Evolutionary conservation across 2,888 invertebrate genomes (phyloP).

Genomic region (Agrotis puta): DNA sequence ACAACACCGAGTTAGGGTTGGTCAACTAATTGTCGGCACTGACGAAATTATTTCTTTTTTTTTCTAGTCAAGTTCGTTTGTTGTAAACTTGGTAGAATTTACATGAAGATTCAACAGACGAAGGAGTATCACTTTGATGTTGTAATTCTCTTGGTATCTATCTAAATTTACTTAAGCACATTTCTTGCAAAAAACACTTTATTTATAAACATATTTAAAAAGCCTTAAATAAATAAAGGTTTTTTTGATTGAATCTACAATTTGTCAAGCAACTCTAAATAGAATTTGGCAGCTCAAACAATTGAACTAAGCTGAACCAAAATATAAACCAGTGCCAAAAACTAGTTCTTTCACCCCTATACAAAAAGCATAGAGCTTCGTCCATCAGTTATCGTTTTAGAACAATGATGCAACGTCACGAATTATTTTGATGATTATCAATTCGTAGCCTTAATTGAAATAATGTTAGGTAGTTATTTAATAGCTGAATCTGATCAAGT

Average conservation of each 20-base stretch:
- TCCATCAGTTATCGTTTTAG: constrained; percentile 37
- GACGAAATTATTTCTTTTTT: neutral
- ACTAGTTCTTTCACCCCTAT: constrained; percentile 56
- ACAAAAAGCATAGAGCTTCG: constrained; percentile 31
- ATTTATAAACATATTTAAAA: too few species aligned
- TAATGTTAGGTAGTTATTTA: constrained; percentile 74
- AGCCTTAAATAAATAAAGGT: too few species aligned
- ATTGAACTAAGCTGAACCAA: constrained; percentile 24
- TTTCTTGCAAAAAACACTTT: too few species aligned
- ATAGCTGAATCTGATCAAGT: constrained; percentile 59
- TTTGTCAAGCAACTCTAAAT: neutral
- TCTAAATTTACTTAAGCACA: too few species aligned
- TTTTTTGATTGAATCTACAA: constrained; percentile 3
- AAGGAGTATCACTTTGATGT: neutral
- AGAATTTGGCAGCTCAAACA: constrained; percentile 14
- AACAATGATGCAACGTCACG: constrained; percentile 61
- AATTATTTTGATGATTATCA: constrained; percentile 66
- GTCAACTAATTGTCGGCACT: constrained; percentile 36
- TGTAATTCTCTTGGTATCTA: neutral
- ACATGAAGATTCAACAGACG: neutral
- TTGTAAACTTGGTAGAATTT: neutral
- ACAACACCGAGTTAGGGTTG: constrained; percentile 37
- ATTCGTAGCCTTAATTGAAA: constrained; percentile 70
- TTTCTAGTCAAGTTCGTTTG: neutral
- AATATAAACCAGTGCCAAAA: constrained; percentile 54